A percentile compares a stretch with the other conserved stretches of the same genome.
Evolutionary conservation across 2,888 invertebrate species (phyloP).

Genomic region (Drosophila subquinaria): DNA sequence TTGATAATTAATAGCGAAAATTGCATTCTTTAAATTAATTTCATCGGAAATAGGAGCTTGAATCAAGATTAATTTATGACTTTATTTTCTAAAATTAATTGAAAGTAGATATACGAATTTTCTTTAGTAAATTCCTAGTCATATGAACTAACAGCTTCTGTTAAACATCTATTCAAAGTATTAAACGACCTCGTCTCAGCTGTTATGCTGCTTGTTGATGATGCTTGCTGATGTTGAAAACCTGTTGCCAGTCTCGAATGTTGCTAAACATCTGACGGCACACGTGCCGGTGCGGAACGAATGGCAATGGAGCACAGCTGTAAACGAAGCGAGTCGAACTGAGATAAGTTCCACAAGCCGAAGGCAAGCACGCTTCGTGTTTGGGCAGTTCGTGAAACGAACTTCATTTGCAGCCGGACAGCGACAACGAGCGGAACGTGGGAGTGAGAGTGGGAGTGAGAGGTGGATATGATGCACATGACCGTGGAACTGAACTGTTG

Average conservation of each 20-base stretch:
- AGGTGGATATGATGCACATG: constrained; percentile 33
- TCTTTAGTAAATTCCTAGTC: neutral
- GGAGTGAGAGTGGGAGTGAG: constrained; percentile 7
- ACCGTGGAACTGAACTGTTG: constrained; percentile 40
- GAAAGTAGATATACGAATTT: no score
- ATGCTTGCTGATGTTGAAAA: constrained; percentile 27
- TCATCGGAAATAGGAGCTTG: no score
- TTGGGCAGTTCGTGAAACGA: constrained; percentile 37
- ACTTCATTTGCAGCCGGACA: constrained; percentile 38
- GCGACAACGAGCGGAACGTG: constrained; percentile 1
- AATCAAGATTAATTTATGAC: neutral
- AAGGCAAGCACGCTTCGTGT: constrained; percentile 28
- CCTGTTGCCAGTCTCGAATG: constrained; percentile 57
- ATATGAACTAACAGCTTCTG: neutral
- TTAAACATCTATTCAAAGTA: neutral
- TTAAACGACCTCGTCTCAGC: neutral
- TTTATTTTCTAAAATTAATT: neutral
- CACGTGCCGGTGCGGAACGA: constrained; percentile 38
- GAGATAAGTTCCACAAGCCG: constrained; percentile 55
- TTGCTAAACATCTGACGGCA: constrained; percentile 42
- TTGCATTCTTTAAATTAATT: no score
- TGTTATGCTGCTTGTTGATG: constrained; percentile 15
- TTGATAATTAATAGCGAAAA: no score
- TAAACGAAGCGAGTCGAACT: constrained; percentile 22
- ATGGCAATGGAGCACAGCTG: constrained; percentile 37